Evolutionary conservation across 1,140 invertebrate species (phyloP).

Genomic region (Yoshiicerus persimilis): DNA sequence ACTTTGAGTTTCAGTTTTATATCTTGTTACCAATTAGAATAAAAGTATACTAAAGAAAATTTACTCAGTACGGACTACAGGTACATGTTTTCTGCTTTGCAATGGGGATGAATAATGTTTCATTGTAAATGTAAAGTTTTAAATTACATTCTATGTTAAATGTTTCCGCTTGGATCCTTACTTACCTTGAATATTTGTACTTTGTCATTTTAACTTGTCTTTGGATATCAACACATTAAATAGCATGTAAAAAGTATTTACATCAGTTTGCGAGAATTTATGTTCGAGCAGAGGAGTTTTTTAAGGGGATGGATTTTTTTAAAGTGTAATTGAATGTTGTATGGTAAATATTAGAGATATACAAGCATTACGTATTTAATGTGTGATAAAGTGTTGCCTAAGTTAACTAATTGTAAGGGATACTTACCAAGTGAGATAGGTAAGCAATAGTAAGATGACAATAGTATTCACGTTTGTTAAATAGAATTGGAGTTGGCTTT

Average conservation of each 20-base stretch:
- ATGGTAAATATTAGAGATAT: background rate
- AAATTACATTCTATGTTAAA: background rate
- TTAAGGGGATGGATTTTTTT: background rate
- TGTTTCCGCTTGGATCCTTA: background rate
- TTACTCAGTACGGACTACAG: too few species aligned
- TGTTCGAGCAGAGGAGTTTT: background rate
- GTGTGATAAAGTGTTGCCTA: background rate
- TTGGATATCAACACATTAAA: background rate
- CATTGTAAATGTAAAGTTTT: too few species aligned
- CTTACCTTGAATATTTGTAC: background rate
- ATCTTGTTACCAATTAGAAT: too few species aligned
- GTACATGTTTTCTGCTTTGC: too few species aligned
- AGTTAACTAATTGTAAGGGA: background rate
- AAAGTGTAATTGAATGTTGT: background rate
- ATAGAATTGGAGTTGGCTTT: background rate
- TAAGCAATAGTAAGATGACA: background rate
- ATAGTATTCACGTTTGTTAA: background rate
- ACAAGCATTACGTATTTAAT: background rate
- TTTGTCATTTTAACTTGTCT: too few species aligned
- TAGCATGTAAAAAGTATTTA: background rate
- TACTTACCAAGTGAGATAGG: background rate
- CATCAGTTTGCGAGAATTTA: background rate
- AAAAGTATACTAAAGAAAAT: too few species aligned
- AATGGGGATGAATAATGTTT: too few species aligned
- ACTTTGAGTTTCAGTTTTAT: background rate